phyloP scores from a whole-genome alignment of 2,888 invertebrate species.

The Phalangium opilio region DNA sequence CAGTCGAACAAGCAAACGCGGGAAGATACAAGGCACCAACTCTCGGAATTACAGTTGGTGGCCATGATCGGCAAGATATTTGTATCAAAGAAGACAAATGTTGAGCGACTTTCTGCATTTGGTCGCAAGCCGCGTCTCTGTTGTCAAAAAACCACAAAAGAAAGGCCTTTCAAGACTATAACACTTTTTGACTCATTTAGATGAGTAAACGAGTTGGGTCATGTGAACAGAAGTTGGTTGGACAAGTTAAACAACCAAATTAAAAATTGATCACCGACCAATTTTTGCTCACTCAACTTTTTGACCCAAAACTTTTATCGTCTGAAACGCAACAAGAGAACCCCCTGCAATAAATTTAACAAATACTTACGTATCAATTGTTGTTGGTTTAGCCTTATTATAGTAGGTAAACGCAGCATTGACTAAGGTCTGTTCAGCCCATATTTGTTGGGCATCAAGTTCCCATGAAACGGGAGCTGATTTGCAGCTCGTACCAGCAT shows the following conservation, averaged over 20 bases:
- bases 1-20: slow-evolving; percentile 8
- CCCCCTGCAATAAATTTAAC: too few relatives aligned
- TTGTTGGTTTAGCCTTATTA: slow-evolving; percentile 6
- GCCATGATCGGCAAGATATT: slow-evolving; percentile 28
- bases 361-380: slow-evolving; percentile 3
- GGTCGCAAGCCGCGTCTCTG: slow-evolving; percentile 10
- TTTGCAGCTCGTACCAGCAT: too few relatives aligned
- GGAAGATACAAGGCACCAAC: slow-evolving; percentile 10
- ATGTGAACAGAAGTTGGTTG: too few relatives aligned
- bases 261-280: too few relatives aligned
- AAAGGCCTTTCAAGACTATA: too few relatives aligned
- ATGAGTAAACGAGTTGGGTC: too few relatives aligned
- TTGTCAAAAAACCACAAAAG: not conserved
- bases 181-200: too few relatives aligned
- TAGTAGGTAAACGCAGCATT: slow-evolving; percentile 12
- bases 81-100: slow-evolving; percentile 23
- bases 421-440: slow-evolving; percentile 12
- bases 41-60: slow-evolving; percentile 19
- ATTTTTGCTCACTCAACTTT: too few relatives aligned
- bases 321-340: too few relatives aligned
- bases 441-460: slow-evolving; percentile 9
- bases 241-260: too few relatives aligned
- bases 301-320: too few relatives aligned
- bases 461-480: slow-evolving; percentile 5
- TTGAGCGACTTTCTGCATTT: slow-evolving; percentile 11